Percentiles rank a stretch among this genome's conserved stretches.
Evolutionary conservation across 2,888 invertebrate species (phyloP).

Genomic region (Drosophila falleni): DNA sequence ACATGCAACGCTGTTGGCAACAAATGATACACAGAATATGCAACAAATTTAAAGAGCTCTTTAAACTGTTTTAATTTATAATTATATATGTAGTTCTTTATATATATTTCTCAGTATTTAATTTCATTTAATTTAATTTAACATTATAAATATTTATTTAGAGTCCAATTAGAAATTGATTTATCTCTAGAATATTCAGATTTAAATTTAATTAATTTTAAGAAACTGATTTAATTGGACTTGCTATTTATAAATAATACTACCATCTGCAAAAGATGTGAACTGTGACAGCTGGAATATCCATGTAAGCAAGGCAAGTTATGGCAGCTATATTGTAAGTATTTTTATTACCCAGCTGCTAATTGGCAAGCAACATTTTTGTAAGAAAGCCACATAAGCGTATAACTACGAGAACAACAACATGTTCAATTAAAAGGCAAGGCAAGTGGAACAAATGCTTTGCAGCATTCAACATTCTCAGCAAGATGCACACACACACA

Average conservation of each 20-base stretch:
- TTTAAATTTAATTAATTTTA: not conserved
- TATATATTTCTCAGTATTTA: not conserved
- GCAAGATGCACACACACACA: constrained; percentile 12
- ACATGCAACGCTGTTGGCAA: constrained; percentile 54
- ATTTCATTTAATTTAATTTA: not conserved
- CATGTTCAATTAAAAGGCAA: constrained; percentile 48
- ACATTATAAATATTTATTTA: not conserved
- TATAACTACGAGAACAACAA: constrained; percentile 16
- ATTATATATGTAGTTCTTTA: not conserved
- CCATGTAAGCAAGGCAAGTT: constrained; percentile 53
- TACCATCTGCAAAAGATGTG: not conserved
- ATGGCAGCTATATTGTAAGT: constrained; percentile 7
- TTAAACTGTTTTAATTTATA: constrained; percentile 29
- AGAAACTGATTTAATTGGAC: not conserved
- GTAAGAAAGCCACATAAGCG: constrained; percentile 34
- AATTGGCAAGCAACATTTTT: constrained; percentile 31
- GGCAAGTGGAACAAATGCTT: constrained; percentile 46
- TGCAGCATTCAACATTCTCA: constrained; percentile 30
- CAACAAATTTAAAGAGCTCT: constrained; percentile 40
- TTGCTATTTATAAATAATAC: not conserved
- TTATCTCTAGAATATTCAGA: not conserved
- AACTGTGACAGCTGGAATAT: constrained; percentile 25
- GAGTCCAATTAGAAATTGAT: not conserved
- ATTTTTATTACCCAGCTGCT: constrained; percentile 22
- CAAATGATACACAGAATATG: constrained; percentile 44